Base-by-base conservation (phyloP, 2,888 invertebrate species). In the Drosophila anomalata region DNA sequence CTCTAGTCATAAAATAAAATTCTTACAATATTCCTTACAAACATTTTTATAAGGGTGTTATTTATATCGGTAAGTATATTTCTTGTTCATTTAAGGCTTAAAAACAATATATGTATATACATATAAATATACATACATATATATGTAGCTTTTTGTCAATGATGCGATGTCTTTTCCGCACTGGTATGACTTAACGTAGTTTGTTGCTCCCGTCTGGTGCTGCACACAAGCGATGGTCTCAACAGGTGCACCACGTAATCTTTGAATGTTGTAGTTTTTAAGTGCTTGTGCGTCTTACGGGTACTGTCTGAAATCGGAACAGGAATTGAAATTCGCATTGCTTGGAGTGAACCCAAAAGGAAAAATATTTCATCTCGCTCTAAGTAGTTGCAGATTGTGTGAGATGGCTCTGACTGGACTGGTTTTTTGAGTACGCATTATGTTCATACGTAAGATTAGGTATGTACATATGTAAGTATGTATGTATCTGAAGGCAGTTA, bases 161-260 rank as follows among this genome's bases (percentile, higher is more conserved):
- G 29, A 33, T 33, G 14, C 7, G 36, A 50, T 17, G 33, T 50
- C 20, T 6, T 33, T 36, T 53, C 11, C 24, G 14, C 9, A 5
- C 24, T 7, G 9, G 17, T 33, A 51, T 17, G 20, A 24, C 9
- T 31, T 31, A 11, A 48, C 57, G 29, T 44, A 14, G 31, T 44
- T 36, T 14, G 55, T 52, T 52, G 67, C 20, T 50, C 31, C 20
- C 47, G 36, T 24, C 54, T 44, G 62, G 50, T 29, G 8, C 60
- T 59, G 66, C 59, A 69, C 75, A 76, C 83, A 79, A 66, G 86
- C 79, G 72, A 50, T 70, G 71, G 70, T 26, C 42, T 70, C 82
- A 80, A 82, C 82, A 82, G 82, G 82, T 82, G 82, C 75, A 83
- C 68, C 78, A 86, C 86, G 86, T 73, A 75, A 70, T 78, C 61